Percentiles rank a stretch among this genome's conserved stretches.
phyloP scores from a whole-genome alignment of 1,140 invertebrate species.

The Calosoma granatense region DNA sequence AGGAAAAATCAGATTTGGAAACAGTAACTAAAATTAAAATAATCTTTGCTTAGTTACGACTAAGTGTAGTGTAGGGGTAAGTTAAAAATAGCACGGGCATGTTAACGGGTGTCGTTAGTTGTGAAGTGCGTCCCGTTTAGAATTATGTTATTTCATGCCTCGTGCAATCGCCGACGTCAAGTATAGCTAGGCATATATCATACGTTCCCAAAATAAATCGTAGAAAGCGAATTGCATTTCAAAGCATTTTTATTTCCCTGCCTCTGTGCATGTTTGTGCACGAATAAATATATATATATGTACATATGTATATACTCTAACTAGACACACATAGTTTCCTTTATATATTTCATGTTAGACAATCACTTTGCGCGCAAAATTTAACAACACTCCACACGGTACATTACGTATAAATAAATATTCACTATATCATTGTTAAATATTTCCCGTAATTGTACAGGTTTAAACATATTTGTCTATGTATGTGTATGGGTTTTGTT shows the following conservation, averaged over 20 bases:
- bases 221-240: neutral
- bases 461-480: no score
- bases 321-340: no score
- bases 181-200: neutral
- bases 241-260: neutral
- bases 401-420: no score
- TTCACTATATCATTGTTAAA: no score
- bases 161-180: neutral
- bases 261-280: no score
- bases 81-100: slow-evolving; percentile 18
- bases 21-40: slow-evolving; percentile 27
- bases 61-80: slow-evolving; percentile 20
- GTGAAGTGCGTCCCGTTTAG: slow-evolving; percentile 9
- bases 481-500: no score
- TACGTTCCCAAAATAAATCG: slow-evolving; percentile 1
- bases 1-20: slow-evolving; percentile 25
- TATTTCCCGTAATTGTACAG: no score
- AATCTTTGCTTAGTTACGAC: slow-evolving; percentile 23
- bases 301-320: no score
- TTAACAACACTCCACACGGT: no score
- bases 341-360: no score
- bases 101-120: neutral
- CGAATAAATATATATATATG: no score
- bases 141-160: slow-evolving; percentile 7
- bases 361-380: no score